phyloP scores from a whole-genome alignment of 2,113 vertebrate genomes.

The Hymenochirus boettgeri region DNA sequence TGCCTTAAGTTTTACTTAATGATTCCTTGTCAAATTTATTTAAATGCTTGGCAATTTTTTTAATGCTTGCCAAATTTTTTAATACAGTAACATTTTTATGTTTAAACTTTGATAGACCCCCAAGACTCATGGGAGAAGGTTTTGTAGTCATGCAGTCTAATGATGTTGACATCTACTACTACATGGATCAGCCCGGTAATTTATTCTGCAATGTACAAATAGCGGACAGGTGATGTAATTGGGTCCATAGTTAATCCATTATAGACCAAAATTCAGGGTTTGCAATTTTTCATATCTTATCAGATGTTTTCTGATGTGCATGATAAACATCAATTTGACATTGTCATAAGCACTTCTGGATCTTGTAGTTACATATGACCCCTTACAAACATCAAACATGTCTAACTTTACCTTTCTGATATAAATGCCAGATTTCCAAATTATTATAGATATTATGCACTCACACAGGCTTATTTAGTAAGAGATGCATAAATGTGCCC shows the following conservation, averaged over 20 bases:
- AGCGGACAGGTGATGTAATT: slow-evolving; percentile 9
- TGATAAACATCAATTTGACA: slow-evolving; percentile 23
- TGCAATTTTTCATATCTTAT: slow-evolving; percentile 9
- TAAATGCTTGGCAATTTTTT: too few relatives aligned
- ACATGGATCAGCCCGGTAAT: slow-evolving; percentile 94
- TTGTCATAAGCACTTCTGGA: background rate
- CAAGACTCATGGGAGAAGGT: slow-evolving; percentile 95
- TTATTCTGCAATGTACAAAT: slow-evolving; percentile 13
- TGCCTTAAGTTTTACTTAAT: too few relatives aligned
- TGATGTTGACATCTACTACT: slow-evolving; percentile 97
- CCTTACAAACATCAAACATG: background rate
- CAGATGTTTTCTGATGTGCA: slow-evolving; percentile 13
- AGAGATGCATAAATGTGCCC: too few relatives aligned
- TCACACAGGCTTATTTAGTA: too few relatives aligned
- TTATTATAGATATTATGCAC: too few relatives aligned
- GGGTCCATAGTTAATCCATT: slow-evolving; percentile 26
- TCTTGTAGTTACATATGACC: background rate
- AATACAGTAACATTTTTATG: too few relatives aligned
- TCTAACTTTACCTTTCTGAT: too few relatives aligned
- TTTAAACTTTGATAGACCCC: slow-evolving; percentile 66
- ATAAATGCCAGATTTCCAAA: too few relatives aligned
- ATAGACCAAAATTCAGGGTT: slow-evolving; percentile 1
- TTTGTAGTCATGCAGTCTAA: slow-evolving; percentile 99
- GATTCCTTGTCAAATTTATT: too few relatives aligned
- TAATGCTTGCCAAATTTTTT: too few relatives aligned